Evolutionary conservation across 2,797 vertebrate species (phyloP).

Genomic region (Danio aesculapii): DNA sequence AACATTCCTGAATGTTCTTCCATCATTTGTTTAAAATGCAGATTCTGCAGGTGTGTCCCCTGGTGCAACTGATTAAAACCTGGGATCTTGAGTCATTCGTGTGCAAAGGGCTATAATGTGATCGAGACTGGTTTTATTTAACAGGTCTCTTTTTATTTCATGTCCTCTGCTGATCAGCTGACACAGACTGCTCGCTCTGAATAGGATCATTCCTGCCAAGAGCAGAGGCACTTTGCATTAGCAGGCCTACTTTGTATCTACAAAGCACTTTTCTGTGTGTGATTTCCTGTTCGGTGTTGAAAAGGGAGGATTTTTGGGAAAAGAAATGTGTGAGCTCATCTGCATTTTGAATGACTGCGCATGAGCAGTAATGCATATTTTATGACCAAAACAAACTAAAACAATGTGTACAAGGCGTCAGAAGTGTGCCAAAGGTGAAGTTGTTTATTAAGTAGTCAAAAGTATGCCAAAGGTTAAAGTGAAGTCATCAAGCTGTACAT

Average conservation of each 20-base stretch:
- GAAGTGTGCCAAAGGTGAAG: slow-evolving; percentile 1
- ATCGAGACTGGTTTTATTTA: slow-evolving; percentile 13
- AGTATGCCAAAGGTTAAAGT: not conserved
- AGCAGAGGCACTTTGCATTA: not conserved
- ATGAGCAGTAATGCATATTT: not conserved
- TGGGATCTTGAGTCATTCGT: not conserved
- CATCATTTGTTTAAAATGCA: slow-evolving; percentile 7
- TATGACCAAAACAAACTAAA: not conserved
- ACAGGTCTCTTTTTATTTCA: not conserved
- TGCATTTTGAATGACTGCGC: not conserved
- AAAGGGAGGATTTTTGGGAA: not conserved
- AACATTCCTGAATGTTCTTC: not conserved
- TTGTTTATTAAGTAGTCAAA: not conserved
- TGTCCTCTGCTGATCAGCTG: slow-evolving; percentile 22
- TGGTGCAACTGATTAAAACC: slow-evolving; percentile 9
- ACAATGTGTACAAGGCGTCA: not conserved
- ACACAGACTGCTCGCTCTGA: slow-evolving; percentile 29
- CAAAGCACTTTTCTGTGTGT: not conserved
- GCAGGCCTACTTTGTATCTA: slow-evolving; percentile 27
- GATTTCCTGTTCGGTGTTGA: not conserved
- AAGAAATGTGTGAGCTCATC: slow-evolving; percentile 3
- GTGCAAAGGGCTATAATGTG: not conserved
- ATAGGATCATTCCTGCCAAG: slow-evolving; percentile 23
- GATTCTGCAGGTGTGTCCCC: not conserved
- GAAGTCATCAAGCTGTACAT: not conserved